Conservation (phyloP, 1,140 invertebrate genomes). For the Drosophila sp. region DNA sequence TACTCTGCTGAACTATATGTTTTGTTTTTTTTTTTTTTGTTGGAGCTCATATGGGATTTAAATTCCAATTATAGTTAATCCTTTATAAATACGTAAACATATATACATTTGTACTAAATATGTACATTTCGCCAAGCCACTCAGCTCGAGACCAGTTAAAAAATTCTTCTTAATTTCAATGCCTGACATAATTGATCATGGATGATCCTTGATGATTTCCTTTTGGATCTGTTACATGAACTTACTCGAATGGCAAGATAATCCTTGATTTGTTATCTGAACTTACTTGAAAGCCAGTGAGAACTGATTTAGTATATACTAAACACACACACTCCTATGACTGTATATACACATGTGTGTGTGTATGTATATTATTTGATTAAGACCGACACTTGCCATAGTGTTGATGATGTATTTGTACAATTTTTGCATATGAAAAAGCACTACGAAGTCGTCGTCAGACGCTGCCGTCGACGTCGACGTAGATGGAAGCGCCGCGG, state of each 20-base stretch:
- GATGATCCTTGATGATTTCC: too few species aligned
- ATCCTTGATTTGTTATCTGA: background rate
- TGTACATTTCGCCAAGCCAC: too few species aligned
- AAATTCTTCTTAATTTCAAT: too few species aligned
- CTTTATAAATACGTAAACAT: too few species aligned
- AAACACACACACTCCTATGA: background rate
- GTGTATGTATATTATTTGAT: constrained; percentile 53
- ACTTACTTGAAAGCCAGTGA: background rate
- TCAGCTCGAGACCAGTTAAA: too few species aligned
- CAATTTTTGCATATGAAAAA: constrained; percentile 57
- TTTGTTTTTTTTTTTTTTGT: too few species aligned
- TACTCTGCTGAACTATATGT: too few species aligned
- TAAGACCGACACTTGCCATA: constrained; percentile 62
- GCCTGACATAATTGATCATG: too few species aligned
- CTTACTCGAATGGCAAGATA: background rate
- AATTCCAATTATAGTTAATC: too few species aligned
- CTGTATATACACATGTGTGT: constrained; percentile 16
- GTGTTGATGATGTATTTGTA: constrained; percentile 37
- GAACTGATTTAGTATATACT: background rate
- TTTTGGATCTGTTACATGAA: too few species aligned
- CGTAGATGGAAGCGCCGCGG: constrained; percentile 13
- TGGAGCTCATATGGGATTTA: too few species aligned
- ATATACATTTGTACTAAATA: too few species aligned
- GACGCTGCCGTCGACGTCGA: background rate
- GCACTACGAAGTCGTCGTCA: background rate